Percentiles rank a stretch among this genome's conserved stretches.
These are phyloP conservation scores for Hyperoplus lanceolatus DNA, from an alignment of 2,797 vertebrate species.

Conservation along the genomic window DNA sequence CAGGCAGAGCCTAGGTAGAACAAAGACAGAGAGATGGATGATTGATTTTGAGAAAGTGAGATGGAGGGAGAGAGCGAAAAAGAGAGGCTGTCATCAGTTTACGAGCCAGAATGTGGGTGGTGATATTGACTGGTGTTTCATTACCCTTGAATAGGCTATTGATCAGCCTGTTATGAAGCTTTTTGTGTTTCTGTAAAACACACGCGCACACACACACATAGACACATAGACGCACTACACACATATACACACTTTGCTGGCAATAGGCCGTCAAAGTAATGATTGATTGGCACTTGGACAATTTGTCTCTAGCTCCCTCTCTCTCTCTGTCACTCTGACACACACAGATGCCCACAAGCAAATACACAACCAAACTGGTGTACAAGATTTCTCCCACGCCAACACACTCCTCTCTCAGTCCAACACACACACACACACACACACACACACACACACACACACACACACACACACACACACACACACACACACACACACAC, in stretches of 20 bases:
- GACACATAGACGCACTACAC: neutral
- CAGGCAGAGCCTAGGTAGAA: neutral
- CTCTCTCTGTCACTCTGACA: constrained; percentile 26
- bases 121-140: constrained; percentile 72
- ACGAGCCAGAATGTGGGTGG: constrained; percentile 60
- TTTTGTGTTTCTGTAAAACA: constrained; percentile 51
- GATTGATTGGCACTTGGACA: constrained; percentile 50
- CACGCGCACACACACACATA: constrained; percentile 10
- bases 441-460: neutral
- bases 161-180: constrained; percentile 70
- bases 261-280: constrained; percentile 29
- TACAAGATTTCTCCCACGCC: constrained; percentile 32
- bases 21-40: neutral
- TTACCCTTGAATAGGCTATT: constrained; percentile 73
- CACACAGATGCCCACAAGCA: constrained; percentile 45
- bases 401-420: constrained; percentile 10
- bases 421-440: constrained; percentile 12
- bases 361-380: constrained; percentile 42
- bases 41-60: constrained; percentile 26
- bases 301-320: constrained; percentile 38
- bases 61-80: neutral
- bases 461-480: neutral
- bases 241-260: constrained; percentile 5
- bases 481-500: constrained; percentile 21
- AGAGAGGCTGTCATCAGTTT: constrained; percentile 47